Percentiles rank a stretch among this genome's conserved stretches.
phyloP scores from a whole-genome alignment of 2,113 vertebrate species.

The Bagarius yarrelli region DNA sequence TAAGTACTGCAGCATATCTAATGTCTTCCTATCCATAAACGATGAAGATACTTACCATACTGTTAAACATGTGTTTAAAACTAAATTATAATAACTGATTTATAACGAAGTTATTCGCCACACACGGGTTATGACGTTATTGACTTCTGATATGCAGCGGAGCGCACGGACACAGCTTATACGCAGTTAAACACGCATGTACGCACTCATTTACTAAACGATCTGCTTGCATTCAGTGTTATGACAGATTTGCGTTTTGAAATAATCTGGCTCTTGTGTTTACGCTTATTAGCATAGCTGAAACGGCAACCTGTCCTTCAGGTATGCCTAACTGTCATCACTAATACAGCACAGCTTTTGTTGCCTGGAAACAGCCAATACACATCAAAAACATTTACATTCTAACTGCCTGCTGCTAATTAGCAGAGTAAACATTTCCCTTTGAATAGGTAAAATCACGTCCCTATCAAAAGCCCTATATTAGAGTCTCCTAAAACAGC shows the following conservation, averaged over 20 bases:
- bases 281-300: not conserved
- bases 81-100: too few relatives aligned
- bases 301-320: not conserved
- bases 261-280: not conserved
- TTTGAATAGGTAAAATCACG: not conserved
- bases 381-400: constrained; percentile 22
- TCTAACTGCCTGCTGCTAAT: constrained; percentile 26
- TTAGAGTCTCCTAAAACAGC: not conserved
- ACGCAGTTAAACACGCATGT: not conserved
- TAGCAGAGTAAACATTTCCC: constrained; percentile 23
- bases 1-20: too few relatives aligned
- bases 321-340: not conserved
- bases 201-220: not conserved
- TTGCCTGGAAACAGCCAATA: constrained; percentile 43
- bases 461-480: not conserved
- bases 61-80: too few relatives aligned
- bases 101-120: too few relatives aligned
- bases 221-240: not conserved
- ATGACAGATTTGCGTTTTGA: not conserved
- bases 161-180: not conserved
- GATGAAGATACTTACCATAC: too few relatives aligned
- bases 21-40: too few relatives aligned
- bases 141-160: too few relatives aligned
- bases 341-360: constrained; percentile 34
- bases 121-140: too few relatives aligned